Evolutionary conservation across 2,888 invertebrate genomes (phyloP).

Genomic region (Drosophila villosipedis): DNA sequence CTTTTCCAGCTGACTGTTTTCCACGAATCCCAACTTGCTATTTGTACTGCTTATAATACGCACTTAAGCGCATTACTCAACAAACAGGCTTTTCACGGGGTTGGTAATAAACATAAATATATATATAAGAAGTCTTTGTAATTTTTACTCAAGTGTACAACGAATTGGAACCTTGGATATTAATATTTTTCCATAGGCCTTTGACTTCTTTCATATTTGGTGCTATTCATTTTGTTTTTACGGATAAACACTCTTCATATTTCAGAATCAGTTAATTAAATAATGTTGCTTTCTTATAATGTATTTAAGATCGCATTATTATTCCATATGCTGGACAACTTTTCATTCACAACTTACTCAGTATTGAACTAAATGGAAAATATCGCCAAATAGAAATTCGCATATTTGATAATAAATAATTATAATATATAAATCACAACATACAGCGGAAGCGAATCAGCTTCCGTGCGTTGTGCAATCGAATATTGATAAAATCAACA

Average conservation of each 20-base stretch:
- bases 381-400: background rate
- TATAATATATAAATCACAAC: background rate
- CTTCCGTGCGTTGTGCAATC: background rate
- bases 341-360: background rate
- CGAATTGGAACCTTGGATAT: background rate
- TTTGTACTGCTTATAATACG: slow-evolving; percentile 9
- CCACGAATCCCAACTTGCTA: background rate
- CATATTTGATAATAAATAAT: background rate
- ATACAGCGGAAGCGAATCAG: background rate
- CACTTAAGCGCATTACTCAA: slow-evolving; percentile 4
- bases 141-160: background rate
- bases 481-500: slow-evolving; percentile 66
- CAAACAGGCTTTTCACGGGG: background rate
- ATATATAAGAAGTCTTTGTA: background rate
- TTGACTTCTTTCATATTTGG: background rate
- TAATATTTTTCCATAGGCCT: background rate
- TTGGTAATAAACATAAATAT: background rate
- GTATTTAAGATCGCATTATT: too few relatives aligned
- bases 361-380: background rate
- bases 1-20: slow-evolving; percentile 1
- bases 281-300: too few relatives aligned
- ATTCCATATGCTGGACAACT: background rate
- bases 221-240: background rate
- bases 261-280: too few relatives aligned
- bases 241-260: background rate